These are phyloP conservation scores for Heliothis peltigera DNA, from an alignment of 2,888 invertebrate genomes.

Conservation along the genomic window DNA sequence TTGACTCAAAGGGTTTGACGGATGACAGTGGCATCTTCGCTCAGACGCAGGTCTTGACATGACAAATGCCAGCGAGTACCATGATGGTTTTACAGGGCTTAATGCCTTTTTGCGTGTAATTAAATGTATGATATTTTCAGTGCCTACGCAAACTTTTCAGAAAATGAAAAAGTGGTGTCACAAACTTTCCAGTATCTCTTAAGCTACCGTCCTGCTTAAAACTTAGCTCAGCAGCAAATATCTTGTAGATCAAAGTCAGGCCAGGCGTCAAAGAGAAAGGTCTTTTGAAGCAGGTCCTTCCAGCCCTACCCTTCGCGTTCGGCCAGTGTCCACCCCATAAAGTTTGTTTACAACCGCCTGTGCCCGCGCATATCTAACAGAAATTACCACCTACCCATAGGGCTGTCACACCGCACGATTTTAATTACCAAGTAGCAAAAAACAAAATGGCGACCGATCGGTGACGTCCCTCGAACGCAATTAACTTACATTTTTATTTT, in stretches of 20 bases:
- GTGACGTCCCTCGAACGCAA: neutral
- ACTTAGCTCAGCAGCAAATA: too few species aligned
- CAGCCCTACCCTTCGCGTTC: neutral
- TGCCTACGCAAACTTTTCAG: neutral
- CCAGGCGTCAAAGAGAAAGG: slow-evolving; percentile 17
- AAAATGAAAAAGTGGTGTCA: too few species aligned
- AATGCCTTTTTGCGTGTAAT: neutral
- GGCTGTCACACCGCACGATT: slow-evolving; percentile 16
- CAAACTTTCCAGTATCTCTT: too few species aligned
- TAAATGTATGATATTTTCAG: too few species aligned
- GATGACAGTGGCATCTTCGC: slow-evolving; percentile 50
- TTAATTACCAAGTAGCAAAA: neutral
- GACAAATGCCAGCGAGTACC: slow-evolving; percentile 28
- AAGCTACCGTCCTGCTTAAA: neutral
- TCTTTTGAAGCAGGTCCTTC: slow-evolving; percentile 13
- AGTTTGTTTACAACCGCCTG: slow-evolving; percentile 22
- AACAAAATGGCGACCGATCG: neutral
- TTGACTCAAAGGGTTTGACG: slow-evolving; percentile 47
- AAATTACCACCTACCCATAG: slow-evolving; percentile 26
- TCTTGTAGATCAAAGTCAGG: neutral
- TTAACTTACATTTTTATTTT: slow-evolving; percentile 1
- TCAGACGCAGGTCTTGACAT: slow-evolving; percentile 39
- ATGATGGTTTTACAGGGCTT: neutral
- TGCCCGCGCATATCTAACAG: slow-evolving; percentile 27
- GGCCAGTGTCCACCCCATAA: slow-evolving; percentile 32